Conservation (phyloP, 1,140 invertebrate species). For the Bombus picipes region DNA sequence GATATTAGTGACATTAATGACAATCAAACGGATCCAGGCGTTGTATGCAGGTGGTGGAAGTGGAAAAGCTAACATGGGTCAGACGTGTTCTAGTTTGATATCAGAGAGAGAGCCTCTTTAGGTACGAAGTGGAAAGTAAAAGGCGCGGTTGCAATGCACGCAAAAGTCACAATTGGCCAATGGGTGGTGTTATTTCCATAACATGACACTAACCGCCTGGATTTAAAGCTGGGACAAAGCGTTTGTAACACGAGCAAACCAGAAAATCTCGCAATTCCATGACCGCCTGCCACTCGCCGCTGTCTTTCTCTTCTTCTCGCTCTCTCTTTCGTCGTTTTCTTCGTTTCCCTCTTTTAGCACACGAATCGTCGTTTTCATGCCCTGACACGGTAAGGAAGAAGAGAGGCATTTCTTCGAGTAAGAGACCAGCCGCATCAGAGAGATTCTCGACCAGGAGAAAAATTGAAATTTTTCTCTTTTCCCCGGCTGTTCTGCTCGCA, state of each 20-base stretch:
- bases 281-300: background rate
- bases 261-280: conserved; percentile 76
- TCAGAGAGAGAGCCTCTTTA: conserved; percentile 7
- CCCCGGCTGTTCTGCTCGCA: background rate
- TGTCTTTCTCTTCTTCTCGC: background rate
- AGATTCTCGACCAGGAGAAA: background rate
- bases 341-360: background rate
- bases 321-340: background rate
- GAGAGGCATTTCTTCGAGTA: background rate
- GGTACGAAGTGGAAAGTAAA: conserved; percentile 48
- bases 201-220: conserved; percentile 76
- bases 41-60: conserved; percentile 48
- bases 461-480: conserved; percentile 12
- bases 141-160: conserved; percentile 37
- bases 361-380: background rate
- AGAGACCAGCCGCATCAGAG: background rate
- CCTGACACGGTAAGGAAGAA: background rate
- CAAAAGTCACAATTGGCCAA: conserved; percentile 53
- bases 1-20: conserved; percentile 59
- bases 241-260: conserved; percentile 72
- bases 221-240: conserved; percentile 77
- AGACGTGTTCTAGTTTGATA: background rate
- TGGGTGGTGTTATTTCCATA: conserved; percentile 61
- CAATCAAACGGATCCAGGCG: conserved; percentile 59
- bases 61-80: background rate